Conservation (phyloP, 2,797 vertebrate genomes). For the Alcedo quadribrachys region DNA sequence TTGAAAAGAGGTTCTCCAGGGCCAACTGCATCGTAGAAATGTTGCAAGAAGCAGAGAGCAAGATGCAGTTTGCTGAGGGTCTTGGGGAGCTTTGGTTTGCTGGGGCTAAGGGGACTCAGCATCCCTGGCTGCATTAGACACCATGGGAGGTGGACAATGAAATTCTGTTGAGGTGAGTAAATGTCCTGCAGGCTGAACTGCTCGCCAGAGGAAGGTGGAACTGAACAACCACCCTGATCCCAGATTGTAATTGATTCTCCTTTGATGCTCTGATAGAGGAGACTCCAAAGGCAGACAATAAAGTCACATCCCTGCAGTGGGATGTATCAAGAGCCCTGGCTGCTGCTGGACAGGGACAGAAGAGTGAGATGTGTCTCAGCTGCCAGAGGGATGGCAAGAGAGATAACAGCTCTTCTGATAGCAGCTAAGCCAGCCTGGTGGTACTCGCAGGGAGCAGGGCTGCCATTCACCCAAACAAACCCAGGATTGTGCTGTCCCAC, state of each 20-base stretch:
- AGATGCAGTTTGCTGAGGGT: not conserved
- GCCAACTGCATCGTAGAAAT: accelerated
- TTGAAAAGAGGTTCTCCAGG: not conserved
- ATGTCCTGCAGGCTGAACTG: not conserved
- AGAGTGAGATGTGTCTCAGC: not conserved
- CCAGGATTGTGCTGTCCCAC: accelerated
- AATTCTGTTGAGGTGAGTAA: not conserved
- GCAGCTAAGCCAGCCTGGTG: accelerated
- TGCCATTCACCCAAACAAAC: not conserved
- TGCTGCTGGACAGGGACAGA: accelerated
- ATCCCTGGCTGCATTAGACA: not conserved
- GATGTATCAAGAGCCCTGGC: not conserved
- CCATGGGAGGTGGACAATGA: not conserved
- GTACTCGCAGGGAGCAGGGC: not conserved
- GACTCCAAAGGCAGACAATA: not conserved
- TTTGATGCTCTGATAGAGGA: not conserved
- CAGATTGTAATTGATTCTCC: not conserved
- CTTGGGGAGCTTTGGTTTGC: not conserved
- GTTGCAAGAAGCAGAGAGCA: not conserved
- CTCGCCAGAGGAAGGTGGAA: not conserved
- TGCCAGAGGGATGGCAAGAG: not conserved
- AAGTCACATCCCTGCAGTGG: not conserved
- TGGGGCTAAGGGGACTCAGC: accelerated
- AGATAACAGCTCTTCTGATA: not conserved
- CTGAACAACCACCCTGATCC: not conserved